Conservation (phyloP, 1,140 invertebrate genomes). For the Nilaparvata lugens region DNA sequence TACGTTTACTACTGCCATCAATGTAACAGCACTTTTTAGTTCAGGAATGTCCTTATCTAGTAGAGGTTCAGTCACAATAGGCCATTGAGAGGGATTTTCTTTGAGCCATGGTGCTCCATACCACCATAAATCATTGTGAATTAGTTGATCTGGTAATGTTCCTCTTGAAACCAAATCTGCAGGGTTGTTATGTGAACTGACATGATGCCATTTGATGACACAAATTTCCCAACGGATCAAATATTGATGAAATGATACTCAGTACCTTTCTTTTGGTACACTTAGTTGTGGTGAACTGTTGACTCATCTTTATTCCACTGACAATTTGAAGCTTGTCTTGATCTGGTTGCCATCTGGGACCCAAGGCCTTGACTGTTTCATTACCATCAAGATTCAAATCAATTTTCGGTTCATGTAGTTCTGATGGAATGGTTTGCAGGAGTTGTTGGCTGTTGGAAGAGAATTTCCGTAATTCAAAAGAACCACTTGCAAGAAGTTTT, state of each 20-base stretch:
- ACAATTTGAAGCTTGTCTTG: background rate
- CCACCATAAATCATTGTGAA: background rate
- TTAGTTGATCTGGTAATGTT: background rate
- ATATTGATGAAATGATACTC: background rate
- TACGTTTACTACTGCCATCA: background rate
- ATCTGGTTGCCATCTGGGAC: background rate
- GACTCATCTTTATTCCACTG: background rate
- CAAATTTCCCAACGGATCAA: background rate
- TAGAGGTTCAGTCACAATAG: background rate
- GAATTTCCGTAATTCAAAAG: background rate
- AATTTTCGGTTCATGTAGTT: background rate
- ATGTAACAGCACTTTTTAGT: background rate
- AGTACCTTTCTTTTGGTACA: background rate
- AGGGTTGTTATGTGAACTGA: background rate
- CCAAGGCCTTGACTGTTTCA: background rate
- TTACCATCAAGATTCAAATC: background rate
- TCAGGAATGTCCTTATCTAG: background rate
- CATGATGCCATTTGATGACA: background rate
- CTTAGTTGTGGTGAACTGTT: background rate
- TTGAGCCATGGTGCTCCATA: background rate
- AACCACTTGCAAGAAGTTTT: background rate
- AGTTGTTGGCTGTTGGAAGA: background rate
- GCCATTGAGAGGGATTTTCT: no score
- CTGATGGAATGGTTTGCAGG: background rate
- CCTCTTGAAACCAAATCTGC: conserved; percentile 1